Base-by-base conservation (phyloP, 2,113 vertebrate species). In the Petrocephalus microphthalmus region DNA sequence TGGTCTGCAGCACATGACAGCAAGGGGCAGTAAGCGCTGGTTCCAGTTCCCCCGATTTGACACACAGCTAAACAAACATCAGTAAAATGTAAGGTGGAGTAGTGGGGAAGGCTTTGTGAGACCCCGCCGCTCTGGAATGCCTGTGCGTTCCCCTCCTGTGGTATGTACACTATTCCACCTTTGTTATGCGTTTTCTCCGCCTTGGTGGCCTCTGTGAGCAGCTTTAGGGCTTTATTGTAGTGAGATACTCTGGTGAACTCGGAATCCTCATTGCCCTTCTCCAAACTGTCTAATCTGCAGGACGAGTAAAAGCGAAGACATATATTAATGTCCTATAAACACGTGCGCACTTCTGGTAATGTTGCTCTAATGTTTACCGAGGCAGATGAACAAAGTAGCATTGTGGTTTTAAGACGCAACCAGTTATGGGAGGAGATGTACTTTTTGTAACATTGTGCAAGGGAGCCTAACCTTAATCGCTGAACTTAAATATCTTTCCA, bases 211-310 rank as follows among this genome's bases (percentile, higher is more conserved):
- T 97, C 93, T 56, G 87, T 92, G 45, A 98, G 95, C 91, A 98
- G 92, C 47, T 89, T 93, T 89, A 97, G 90, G 0, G 94, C 96
- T 82, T 96, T 96, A 91, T 96, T 97, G 92, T 95, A 98, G 91
- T 95, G 90, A 0, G 90, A 89, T 47, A 96, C 92, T 90, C 96
- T 95, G 90, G 93, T 94, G 83, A 94, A 93, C 33, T 97, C 96
- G 45, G 93, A 92, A 0, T 94, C 93, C 13, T 92, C 94, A 85
- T 95, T 93, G 88, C 94, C 95, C 88, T 94, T 95, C 54, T 94
- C 92, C 86, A 97, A 95, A 67, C 95, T 91, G 7, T 96, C 96
- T 85, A 97, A 90, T 91, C 97, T 98, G 87, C n/a, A 87, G 87
- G 0, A 1, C 7, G 1, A 82, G 74, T 19, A 54, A 85, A 60